Percentiles rank a stretch among this genome's conserved stretches.
phyloP scores from a whole-genome alignment of 1,140 invertebrate genomes.

The Trichonephila clavipes region DNA sequence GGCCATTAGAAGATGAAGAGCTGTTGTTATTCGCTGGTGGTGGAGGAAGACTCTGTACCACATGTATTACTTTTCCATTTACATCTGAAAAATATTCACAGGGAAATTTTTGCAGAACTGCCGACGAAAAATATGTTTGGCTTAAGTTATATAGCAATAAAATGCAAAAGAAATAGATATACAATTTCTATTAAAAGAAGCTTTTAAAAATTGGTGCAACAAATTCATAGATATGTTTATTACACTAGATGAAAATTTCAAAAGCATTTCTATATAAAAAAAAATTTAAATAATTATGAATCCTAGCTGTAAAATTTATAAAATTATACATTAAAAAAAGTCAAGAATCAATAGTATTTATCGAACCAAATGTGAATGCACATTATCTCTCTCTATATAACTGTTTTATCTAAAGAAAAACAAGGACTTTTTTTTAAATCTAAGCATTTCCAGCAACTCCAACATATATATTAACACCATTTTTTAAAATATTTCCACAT shows the following conservation, averaged over 20 bases:
- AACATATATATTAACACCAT: no score
- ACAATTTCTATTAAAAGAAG: neutral
- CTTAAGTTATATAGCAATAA: no score
- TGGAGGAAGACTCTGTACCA: slow-evolving; percentile 92
- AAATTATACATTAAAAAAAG: neutral
- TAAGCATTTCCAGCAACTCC: no score
- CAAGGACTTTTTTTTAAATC: no score
- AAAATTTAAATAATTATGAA: no score
- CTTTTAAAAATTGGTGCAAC: neutral
- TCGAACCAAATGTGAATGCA: no score
- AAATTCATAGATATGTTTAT: neutral
- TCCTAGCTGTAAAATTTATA: neutral
- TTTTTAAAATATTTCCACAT: no score
- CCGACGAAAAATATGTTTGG: no score
- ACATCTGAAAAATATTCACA: slow-evolving; percentile 84
- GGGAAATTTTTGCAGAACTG: neutral
- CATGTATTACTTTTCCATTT: slow-evolving; percentile 94
- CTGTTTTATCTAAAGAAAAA: no score
- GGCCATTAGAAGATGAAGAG: slow-evolving; percentile 63
- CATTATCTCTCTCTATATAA: no score
- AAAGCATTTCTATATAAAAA: no score
- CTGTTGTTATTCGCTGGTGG: slow-evolving; percentile 79
- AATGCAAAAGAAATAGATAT: neutral
- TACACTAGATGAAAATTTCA: neutral
- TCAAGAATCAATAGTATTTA: neutral